Evolutionary conservation across 2,888 invertebrate species (phyloP), one percentile per base, ranked within the genome.

Genomic region (Lepidocyrtinus sp.): DNA sequence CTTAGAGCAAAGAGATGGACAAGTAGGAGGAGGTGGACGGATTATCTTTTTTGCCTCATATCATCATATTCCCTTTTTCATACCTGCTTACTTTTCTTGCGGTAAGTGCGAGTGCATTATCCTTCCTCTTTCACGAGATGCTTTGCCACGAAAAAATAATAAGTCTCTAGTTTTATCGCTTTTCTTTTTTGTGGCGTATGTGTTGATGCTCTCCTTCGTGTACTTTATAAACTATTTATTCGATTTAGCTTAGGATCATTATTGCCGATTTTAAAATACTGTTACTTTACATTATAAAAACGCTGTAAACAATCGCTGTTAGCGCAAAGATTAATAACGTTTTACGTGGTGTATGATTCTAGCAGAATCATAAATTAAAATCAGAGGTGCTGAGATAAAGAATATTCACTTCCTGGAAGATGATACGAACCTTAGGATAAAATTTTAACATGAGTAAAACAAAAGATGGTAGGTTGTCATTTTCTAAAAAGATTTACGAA

Each of bases 201-300:
- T 12, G 5, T 36, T 36, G 36, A 36, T 36, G 36, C 36, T 36
- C 36, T 12, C 12, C 36, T 7, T 36, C 36, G 5, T 12, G 5
- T 36, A 36, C 12, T 7, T 36, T 36, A 36, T 7, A 36, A 36
- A 36, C 36, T 36, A 36, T 73, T 75, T 67, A 72, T 77, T 67
- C 55, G 22, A 21, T 26, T 45, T 62, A 62, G 59, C 61, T 59
- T 73, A 73, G 78, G 73, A 78, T 78, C 73, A 78, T 73, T 78
- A 73, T 73, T 73, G 73, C 50, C 68, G 78, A 78, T 73, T 73
- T 75, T 78, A 59, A 12, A 27, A 73, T 73, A 73, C 69, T 69
- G 78, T 73, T 78, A 74, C 45, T 55, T 22, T 17, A 59, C 25
- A 22, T 61, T 62, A 22, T 70, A 12, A 36, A 36, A 12, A 7